These are phyloP conservation scores for Spodoptera frugiperda DNA, from an alignment of 1,140 invertebrate species.

Conservation along the genomic window DNA sequence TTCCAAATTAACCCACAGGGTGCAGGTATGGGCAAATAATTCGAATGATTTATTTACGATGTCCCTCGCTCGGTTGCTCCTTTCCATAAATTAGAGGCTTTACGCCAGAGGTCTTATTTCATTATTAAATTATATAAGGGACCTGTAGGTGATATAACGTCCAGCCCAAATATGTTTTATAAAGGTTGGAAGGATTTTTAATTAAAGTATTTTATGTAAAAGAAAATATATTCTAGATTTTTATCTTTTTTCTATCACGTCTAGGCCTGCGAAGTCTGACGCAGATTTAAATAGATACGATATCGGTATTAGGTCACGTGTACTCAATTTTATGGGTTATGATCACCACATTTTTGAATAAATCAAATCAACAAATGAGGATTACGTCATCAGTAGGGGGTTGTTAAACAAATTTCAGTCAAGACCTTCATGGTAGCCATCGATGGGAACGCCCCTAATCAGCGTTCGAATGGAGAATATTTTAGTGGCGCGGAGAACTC, in stretches of 20 bases:
- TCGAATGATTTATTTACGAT: conserved; percentile 53
- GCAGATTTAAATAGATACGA: no score
- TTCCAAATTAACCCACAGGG: conserved; percentile 6
- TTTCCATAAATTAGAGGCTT: conserved; percentile 53
- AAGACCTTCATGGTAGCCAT: conserved; percentile 21
- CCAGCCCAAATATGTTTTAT: conserved; percentile 24
- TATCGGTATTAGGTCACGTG: no score
- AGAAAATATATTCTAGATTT: no score
- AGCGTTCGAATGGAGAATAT: not conserved
- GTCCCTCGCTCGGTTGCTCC: conserved; percentile 45
- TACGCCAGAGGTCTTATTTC: conserved; percentile 43
- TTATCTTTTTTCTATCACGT: no score
- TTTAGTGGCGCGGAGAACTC: no score
- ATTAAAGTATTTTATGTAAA: not conserved
- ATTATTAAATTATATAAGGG: conserved; percentile 50
- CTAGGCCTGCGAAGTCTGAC: no score
- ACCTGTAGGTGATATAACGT: conserved; percentile 33
- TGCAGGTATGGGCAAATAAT: conserved; percentile 49
- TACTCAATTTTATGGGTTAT: no score
- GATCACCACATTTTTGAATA: no score
- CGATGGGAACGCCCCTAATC: conserved; percentile 17
- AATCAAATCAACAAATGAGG: not conserved
- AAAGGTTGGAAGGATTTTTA: conserved; percentile 24
- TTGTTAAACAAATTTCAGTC: conserved; percentile 7
- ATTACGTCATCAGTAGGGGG: conserved; percentile 20